Base-by-base conservation (phyloP, 2,888 invertebrate genomes). In the Cataglyphis albicans region DNA sequence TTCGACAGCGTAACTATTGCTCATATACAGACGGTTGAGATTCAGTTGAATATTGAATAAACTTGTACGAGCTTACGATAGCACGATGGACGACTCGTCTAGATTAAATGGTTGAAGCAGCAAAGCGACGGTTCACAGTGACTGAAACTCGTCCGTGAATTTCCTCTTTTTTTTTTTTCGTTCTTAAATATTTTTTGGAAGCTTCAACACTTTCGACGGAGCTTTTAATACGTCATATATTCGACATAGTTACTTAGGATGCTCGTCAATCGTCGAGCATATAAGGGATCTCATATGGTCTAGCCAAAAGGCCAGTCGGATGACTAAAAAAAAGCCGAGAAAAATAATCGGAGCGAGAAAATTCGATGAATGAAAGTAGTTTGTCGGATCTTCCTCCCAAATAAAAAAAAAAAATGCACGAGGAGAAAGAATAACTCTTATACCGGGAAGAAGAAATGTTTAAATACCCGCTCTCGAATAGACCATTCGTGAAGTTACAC, bases 61-160 rank as follows among this genome's bases (percentile, higher is more conserved):
- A 70, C 9, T 82, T 73, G 21, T 29, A 48, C 61, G 52, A 64
- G 68, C 32, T 73, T 44, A 35, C 44, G 32, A 18, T 68, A 12
- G 15, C 63, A 32, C 29, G 25, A 15, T 44, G 48, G 48, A 55
- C 67, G 52, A 55, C 3, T 29, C 67, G 59, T 48, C 55, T 21
- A 64, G 63, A 67, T 25, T 61, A 81, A 63, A 64, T 35, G 52
- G 18, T 48, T 21, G 38, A 41, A 74, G 81, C 78, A 72, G 68
- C 15, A 38, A 74, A 75, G 44, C 44, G 32, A 25, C 72, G 63
- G n/a, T 57, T 59, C 48, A 25, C 57, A 63, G 68, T 41, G 72
- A 83, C 75, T 35, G 73, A 63, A 81, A 75, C 72, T n/a, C 29
- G 38, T 32, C 64, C 12, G 18, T 59, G 41, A 7, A 59, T 76